Evolutionary conservation across 2,797 vertebrate genomes (phyloP).

Genomic region (Hyperoplus lanceolatus): DNA sequence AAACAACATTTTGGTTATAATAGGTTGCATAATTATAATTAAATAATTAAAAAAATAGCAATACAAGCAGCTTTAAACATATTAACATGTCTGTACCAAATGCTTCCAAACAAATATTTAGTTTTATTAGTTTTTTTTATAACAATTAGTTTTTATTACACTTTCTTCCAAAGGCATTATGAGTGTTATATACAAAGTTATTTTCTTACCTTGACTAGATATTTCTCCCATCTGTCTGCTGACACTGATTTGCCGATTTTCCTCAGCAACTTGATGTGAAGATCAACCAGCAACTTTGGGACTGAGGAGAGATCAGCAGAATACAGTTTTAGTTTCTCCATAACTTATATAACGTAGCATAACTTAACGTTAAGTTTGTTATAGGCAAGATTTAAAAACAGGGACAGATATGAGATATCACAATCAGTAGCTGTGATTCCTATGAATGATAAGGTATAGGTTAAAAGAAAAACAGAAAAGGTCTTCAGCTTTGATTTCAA

Average conservation of each 20-base stretch:
- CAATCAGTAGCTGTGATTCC: neutral
- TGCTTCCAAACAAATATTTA: no score
- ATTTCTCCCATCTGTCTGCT: slow-evolving; percentile 98
- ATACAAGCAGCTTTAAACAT: no score
- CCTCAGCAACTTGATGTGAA: slow-evolving; percentile 97
- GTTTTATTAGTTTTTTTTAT: no score
- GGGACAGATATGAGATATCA: neutral
- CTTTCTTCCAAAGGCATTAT: neutral
- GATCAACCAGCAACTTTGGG: slow-evolving; percentile 95
- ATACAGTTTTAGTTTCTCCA: neutral
- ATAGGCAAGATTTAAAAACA: neutral
- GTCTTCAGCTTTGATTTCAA: no score
- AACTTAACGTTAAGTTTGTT: no score
- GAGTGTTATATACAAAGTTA: neutral
- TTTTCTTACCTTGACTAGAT: slow-evolving; percentile 92
- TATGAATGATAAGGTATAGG: no score
- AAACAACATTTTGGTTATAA: no score
- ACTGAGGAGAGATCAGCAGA: slow-evolving; percentile 79
- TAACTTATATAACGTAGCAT: neutral
- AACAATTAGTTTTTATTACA: no score
- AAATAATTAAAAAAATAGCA: no score
- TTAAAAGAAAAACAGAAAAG: no score
- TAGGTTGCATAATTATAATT: no score
- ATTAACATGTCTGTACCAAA: no score
- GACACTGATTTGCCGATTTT: slow-evolving; percentile 98